Conservation (phyloP, 1,140 invertebrate genomes). For the Bacillus rossius region DNA sequence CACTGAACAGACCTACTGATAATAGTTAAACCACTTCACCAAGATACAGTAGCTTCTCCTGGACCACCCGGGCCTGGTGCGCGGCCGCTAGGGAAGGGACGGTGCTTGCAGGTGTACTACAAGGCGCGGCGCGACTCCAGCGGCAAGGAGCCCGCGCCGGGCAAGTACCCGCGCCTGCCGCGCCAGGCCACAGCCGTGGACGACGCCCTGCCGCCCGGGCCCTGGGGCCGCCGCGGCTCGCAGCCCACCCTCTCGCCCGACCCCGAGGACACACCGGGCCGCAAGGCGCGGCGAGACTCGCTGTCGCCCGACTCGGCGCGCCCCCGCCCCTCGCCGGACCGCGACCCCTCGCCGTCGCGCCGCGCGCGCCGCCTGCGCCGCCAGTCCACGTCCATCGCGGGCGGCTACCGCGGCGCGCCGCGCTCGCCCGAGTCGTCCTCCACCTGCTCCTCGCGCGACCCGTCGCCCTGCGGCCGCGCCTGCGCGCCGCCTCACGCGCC, state of each 20-base stretch:
- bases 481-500: conserved; percentile 49
- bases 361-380: conserved; percentile 60
- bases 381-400: conserved; percentile 61
- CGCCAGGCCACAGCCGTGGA: conserved; percentile 85
- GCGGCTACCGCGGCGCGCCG: conserved; percentile 46
- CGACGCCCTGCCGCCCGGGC: conserved; percentile 67
- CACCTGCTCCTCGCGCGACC: conserved; percentile 61
- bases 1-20: too few species aligned
- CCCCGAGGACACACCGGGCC: conserved; percentile 46
- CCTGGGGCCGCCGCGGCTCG: conserved; percentile 57
- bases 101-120: conserved; percentile 15
- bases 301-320: conserved; percentile 79
- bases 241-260: conserved; percentile 76
- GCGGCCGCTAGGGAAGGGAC: too few species aligned
- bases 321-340: conserved; percentile 72
- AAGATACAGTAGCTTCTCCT: too few species aligned
- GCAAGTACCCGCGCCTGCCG: conserved; percentile 64
- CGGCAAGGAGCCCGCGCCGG: conserved; percentile 51
- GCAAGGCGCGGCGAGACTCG: conserved; percentile 73
- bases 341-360: conserved; percentile 39
- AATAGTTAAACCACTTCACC: too few species aligned
- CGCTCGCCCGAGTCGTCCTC: conserved; percentile 64
- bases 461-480: conserved; percentile 33
- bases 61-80: too few species aligned
- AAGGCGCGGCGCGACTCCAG: conserved; percentile 57